These are phyloP conservation scores for Morinoia aosen DNA, from an alignment of 2,888 invertebrate species.

Conservation along the genomic window DNA sequence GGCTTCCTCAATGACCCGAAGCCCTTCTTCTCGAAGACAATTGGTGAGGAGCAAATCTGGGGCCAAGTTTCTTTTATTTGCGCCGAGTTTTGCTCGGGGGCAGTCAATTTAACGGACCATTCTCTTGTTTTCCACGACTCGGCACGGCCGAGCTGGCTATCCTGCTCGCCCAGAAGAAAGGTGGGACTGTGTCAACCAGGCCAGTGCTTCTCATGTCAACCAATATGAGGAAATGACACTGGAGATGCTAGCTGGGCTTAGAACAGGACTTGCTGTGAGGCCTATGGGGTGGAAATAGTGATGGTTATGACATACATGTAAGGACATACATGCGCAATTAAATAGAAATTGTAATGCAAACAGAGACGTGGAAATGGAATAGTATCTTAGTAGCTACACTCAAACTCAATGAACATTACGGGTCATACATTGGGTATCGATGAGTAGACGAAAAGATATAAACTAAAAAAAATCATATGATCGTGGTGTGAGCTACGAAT, in stretches of 20 bases:
- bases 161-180: neutral
- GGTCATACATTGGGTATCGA: too few species aligned
- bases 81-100: neutral
- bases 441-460: too few species aligned
- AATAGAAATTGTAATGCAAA: neutral
- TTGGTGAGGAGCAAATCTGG: constrained; percentile 12
- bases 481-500: too few species aligned
- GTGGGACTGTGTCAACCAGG: neutral
- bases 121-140: neutral
- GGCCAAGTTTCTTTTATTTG: neutral
- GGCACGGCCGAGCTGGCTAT: neutral
- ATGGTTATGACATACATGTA: too few species aligned
- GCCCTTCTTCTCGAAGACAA: neutral
- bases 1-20: constrained; percentile 4
- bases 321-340: neutral
- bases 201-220: neutral
- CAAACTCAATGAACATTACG: too few species aligned
- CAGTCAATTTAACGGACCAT: constrained; percentile 34
- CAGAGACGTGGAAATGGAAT: neutral
- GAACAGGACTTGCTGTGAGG: neutral
- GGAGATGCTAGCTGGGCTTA: neutral
- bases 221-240: neutral
- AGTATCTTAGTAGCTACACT: neutral
- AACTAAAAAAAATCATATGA: too few species aligned
- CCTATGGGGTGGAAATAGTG: neutral